Percentiles rank a stretch among this genome's conserved stretches.
These are phyloP conservation scores for Bombus haemorrhoidalis DNA, from an alignment of 1,140 invertebrate genomes.

Conservation along the genomic window DNA sequence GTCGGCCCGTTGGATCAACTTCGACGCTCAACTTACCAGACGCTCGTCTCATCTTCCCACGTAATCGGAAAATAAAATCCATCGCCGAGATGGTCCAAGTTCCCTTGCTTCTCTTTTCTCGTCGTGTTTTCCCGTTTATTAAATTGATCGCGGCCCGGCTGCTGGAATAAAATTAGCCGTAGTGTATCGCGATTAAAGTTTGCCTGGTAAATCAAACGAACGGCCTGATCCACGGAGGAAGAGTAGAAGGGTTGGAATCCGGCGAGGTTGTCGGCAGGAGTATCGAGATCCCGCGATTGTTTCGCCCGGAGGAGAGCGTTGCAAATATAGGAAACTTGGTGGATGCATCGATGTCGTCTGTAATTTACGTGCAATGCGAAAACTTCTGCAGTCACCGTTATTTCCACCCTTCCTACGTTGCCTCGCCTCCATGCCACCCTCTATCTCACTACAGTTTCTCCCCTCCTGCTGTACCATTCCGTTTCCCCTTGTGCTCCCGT, in stretches of 20 bases:
- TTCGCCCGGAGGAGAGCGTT: conserved; percentile 17
- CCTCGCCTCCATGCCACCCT: neutral
- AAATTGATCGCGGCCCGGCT: conserved; percentile 27
- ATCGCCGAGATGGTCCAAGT: neutral
- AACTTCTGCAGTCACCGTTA: conserved; percentile 38
- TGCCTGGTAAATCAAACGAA: conserved; percentile 43
- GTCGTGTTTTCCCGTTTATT: conserved; percentile 4
- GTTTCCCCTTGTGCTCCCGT: neutral
- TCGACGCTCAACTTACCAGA: no score
- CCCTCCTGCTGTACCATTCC: neutral
- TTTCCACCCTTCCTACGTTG: conserved; percentile 7
- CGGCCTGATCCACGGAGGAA: neutral
- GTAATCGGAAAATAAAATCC: conserved; percentile 42
- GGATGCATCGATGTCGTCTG: conserved; percentile 52
- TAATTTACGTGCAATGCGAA: conserved; percentile 53
- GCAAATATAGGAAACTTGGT: conserved; percentile 43
- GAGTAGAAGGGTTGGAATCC: neutral
- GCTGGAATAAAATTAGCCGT: conserved; percentile 43
- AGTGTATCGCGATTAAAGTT: conserved; percentile 44
- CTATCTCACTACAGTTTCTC: neutral
- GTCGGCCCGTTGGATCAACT: no score
- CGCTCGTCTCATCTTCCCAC: neutral
- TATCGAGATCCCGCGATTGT: conserved; percentile 44
- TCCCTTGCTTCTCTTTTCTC: no score
- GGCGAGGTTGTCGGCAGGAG: neutral